Evolutionary conservation across 2,113 vertebrate genomes (phyloP), one percentile per base, ranked within the genome.

Genomic region (Oryzias melastigma): DNA sequence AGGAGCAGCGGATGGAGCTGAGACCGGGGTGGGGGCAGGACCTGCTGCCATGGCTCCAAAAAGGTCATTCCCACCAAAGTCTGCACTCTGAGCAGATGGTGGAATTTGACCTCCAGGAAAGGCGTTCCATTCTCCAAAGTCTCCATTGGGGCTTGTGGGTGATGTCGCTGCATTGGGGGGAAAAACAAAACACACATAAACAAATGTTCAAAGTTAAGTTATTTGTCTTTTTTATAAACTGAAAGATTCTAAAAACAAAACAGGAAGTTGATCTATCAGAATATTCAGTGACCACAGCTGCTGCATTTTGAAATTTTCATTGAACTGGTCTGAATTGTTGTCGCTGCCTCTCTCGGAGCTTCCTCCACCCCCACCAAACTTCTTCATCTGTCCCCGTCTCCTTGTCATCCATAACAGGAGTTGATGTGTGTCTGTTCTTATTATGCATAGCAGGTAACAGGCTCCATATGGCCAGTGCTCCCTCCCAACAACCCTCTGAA

Each of bases 121-220:
- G 81, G 95, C 93, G 78, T 93, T 96, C 97, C 96, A 98, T 68
- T 96, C 95, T 56, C 96, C 96, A 75, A 99, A 99, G 20, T 98
- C 96, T 87, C 92, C 94, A 52, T 93, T 96, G 68, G 92, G 92
- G 89, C 85, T 93, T 46, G 35, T 35, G 10, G 93, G 50, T 75
- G 91, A 74, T 78, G 90, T 81, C 74, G 83, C 92, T 91, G n/a
- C 54, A 66, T 7, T n/a, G 10, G 42, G 3, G 13, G 19, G 13
- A 52, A 15, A 25, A 52, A 52, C 14, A 45, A 45, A 14, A 42
- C 25, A 49, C 3, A 63, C 2, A 40, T 5, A 48, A 6, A 15
- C 20, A 58, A 40, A 20, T 45, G 19, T 25, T 24, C 45, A 54
- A 8, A 12, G 10, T 35, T 12, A 42, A 35, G 7, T 41, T 25